These are phyloP conservation scores for Nestor notabilis DNA, from an alignment of 2,113 vertebrate genomes.

Conservation along the genomic window DNA sequence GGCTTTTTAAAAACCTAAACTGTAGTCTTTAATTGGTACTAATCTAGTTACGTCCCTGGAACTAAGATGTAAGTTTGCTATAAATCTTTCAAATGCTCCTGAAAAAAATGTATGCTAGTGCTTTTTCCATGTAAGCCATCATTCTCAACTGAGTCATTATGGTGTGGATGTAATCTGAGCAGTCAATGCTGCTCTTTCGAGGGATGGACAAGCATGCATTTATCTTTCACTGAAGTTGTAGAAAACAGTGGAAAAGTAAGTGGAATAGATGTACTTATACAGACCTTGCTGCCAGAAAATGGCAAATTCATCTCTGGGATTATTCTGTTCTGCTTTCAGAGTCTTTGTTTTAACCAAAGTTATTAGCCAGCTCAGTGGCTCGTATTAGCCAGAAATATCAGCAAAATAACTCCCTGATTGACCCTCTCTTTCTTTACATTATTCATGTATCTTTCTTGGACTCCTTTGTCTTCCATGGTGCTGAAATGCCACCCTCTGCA, in stretches of 20 bases:
- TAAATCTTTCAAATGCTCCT: not conserved
- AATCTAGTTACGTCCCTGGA: not conserved
- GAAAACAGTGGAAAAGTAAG: not conserved
- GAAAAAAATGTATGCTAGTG: not conserved
- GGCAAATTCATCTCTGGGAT: not conserved
- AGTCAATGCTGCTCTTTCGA: not conserved
- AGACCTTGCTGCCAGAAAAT: not conserved
- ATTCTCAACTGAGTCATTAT: not conserved
- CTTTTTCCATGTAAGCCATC: not conserved
- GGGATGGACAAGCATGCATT: not conserved
- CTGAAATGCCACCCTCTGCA: conserved; percentile 20
- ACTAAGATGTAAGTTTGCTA: not conserved
- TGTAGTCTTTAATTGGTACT: not conserved
- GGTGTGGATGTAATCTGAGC: not conserved
- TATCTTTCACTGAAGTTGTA: not conserved
- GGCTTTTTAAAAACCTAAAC: not conserved
- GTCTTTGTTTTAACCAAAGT: not conserved
- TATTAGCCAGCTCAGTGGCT: not conserved
- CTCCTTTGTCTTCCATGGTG: not conserved
- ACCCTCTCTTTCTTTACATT: not conserved
- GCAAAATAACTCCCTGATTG: not conserved
- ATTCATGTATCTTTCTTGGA: not conserved
- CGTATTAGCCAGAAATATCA: not conserved
- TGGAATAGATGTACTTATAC: not conserved
- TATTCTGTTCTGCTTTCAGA: not conserved